These are phyloP conservation scores for Gambusia holbrooki DNA, from an alignment of 2,113 vertebrate species.

Conservation along the genomic window DNA sequence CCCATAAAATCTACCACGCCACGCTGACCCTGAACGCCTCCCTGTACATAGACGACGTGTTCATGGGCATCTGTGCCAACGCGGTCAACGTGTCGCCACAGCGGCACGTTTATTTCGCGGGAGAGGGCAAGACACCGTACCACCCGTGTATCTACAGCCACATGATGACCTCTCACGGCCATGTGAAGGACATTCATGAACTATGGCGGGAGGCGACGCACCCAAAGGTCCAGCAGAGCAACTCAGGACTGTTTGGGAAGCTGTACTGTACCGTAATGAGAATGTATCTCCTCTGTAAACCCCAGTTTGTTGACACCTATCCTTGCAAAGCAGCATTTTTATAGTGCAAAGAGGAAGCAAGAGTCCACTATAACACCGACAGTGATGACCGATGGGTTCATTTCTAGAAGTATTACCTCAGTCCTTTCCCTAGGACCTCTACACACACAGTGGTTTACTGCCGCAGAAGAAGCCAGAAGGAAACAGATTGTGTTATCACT, in stretches of 20 bases:
- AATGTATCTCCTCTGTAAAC: constrained; percentile 86
- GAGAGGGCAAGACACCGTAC: constrained; percentile 89
- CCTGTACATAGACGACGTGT: constrained; percentile 95
- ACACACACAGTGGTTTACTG: constrained; percentile 13
- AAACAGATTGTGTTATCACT: background rate
- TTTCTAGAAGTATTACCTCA: constrained; percentile 49
- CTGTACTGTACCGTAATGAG: constrained; percentile 89
- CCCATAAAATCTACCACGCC: constrained; percentile 87
- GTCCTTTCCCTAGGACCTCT: constrained; percentile 44
- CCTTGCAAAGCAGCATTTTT: constrained; percentile 90
- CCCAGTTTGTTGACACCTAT: constrained; percentile 81
- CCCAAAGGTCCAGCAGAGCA: constrained; percentile 79
- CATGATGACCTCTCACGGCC: constrained; percentile 97
- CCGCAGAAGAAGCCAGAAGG: constrained; percentile 5
- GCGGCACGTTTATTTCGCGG: constrained; percentile 89
- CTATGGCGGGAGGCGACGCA: constrained; percentile 90
- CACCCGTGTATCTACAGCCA: constrained; percentile 92
- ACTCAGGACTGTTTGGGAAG: constrained; percentile 81
- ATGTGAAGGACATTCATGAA: constrained; percentile 84
- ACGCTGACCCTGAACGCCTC: constrained; percentile 90
- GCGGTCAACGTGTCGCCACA: constrained; percentile 88
- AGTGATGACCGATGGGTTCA: background rate
- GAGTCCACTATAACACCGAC: background rate
- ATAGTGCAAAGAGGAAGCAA: constrained; percentile 62
- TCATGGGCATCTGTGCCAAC: constrained; percentile 95